Base-by-base conservation (phyloP, 2,113 vertebrate genomes). In the Lichenostomus cassidix region DNA sequence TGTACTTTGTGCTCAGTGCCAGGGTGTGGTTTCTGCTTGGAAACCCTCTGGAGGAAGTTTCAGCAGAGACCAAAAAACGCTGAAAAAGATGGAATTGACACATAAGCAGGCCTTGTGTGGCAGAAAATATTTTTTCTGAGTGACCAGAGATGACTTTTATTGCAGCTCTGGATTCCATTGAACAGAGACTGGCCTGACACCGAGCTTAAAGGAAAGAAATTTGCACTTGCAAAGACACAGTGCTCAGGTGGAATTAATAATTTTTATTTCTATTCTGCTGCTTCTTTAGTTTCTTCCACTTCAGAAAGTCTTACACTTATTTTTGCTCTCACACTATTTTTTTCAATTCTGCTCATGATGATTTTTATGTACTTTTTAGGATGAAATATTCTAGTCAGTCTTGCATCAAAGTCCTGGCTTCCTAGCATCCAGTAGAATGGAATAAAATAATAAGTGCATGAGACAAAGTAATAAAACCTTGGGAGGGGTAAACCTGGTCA, bases 231-330 rank as follows among this genome's bases (percentile, higher is more conserved):
- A 83, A 88, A 74, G 31, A 52, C 31, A 62, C 1, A 37, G 10
- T 19, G 22, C 2, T 5, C 25, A 35, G 21, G 13, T 3, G 3
- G 10, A 85, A n/a, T 67, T 9, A 71, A 46, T 65, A 0, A 5
- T 8, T 53, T 63, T 69, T 68, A n/a, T 35, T 82, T 74, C 24
- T 88, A 5, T 67, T 79, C 46, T 70, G 27, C 15, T n/a, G 8
- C 16, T 16, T 74, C 37, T 69, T 67, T 27, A 28, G 15, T 81
- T 90, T 77, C 27, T 81, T 78, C 11, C 20, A 67, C 27, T 63
- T 75, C 35, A 75, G 46, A 78, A 92, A 65, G 10, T 33, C 18
- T 52, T 64, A 52, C 15, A 17, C 10, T 64, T 64, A 3, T 12
- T 83, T 91, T 37, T 71, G 19, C 4, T 50, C 22, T 15, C 14